Percentiles rank a stretch among this genome's conserved stretches.
These are phyloP conservation scores for Xenopus tropicalis DNA, from an alignment of 2,113 vertebrate genomes.

Conservation along the genomic window UCB_Xtro_10.0 CM004448.2:9312001-9312500, in stretches of 20 bases:
- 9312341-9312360: too few species aligned
- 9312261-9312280: too few species aligned
- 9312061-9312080: slow-evolving; percentile 94
- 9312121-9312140: slow-evolving; percentile 93
- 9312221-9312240: too few species aligned
- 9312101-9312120: slow-evolving; percentile 93
- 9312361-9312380: too few species aligned
- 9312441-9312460: slow-evolving; percentile 66
- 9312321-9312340: too few species aligned
- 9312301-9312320: too few species aligned
- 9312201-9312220: too few species aligned
- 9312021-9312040: slow-evolving; percentile 95
- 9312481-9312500: slow-evolving; percentile 65
- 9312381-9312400: too few species aligned
- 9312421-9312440: slow-evolving; percentile 80
- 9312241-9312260: too few species aligned
- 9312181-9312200: too few species aligned
- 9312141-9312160: slow-evolving; percentile 82
- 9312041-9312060: slow-evolving; percentile 95
- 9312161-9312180: slow-evolving; percentile 70
- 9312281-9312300: too few species aligned
- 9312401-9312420: slow-evolving; percentile 63
- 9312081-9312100: slow-evolving; percentile 91
- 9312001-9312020: slow-evolving; percentile 55
- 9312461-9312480: slow-evolving; percentile 59